Evolutionary conservation across 2,888 invertebrate species (phyloP), one percentile per base, ranked within the genome.

Genomic region (Philereme vetulata): DNA sequence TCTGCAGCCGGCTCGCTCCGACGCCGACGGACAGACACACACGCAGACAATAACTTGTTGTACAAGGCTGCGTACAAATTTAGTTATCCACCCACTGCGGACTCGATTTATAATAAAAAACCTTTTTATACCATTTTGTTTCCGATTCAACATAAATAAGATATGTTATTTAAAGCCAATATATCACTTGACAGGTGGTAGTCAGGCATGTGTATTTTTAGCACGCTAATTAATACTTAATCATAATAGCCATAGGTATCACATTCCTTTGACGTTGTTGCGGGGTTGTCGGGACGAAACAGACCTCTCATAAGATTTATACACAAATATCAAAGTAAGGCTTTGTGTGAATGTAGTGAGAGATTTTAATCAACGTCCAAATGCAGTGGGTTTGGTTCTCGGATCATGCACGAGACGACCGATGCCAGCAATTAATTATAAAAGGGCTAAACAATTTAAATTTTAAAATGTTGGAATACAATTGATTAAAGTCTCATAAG

Each of bases 161-260:
- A 93, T 91, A 92, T 92, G 92, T 92, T 92, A 91, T 91, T 92
- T 91, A 89, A 90, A 88, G 88, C 83, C 84, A 88, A 90, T 92
- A 92, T 90, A 90, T 92, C 91, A 92, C 92, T 85, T 90, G 91
- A 91, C 92, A 92, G 92, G 92, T 92, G 92, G 92, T 92, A 90
- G 85, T 85, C 80, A 83, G 80, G 76, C 72, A 76, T 68, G 66
- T 56, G 51, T 46, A 44, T 60, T 56, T 64, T 56, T 56, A 56
- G 63, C 73, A 73, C 40, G 62, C 70, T 66, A 81, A 81, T 84
- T 78, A 72, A 66, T 67, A 77, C 82, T 72, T 67, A 81, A 80
- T 59, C 1, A 0, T 42, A 1, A 5, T n/a, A 1, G 9, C 1
- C 1, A 65, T 82, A 84, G 73, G 70, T 78, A 65, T 65, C 58